Percentiles rank a stretch among this genome's conserved stretches.
These are phyloP conservation scores for Drosophila parvula DNA, from an alignment of 1,140 invertebrate species.

Conservation along the genomic window DNA sequence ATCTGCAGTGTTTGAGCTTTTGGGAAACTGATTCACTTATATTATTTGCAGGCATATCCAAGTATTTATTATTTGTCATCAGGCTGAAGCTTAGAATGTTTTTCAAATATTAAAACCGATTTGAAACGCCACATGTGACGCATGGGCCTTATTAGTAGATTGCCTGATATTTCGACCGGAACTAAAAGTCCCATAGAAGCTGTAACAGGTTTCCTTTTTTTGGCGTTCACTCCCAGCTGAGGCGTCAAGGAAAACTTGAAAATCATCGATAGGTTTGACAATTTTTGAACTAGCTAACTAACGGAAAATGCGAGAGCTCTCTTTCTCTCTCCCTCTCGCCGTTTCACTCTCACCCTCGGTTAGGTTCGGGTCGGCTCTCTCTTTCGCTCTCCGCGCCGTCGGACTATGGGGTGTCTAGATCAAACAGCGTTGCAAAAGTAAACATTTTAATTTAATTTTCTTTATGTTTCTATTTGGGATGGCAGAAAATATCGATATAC, in stretches of 20 bases:
- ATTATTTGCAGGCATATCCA: not conserved
- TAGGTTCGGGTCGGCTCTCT: conserved; percentile 14
- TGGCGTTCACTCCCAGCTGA: not conserved
- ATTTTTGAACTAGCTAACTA: conserved; percentile 22
- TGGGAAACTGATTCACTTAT: conserved; percentile 31
- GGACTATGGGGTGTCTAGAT: no score
- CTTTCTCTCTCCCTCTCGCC: conserved; percentile 10
- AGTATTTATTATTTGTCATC: not conserved
- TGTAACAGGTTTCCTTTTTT: conserved; percentile 57
- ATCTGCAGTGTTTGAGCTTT: conserved; percentile 30
- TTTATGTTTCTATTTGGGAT: no score
- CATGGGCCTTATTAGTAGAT: conserved; percentile 8
- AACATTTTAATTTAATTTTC: no score
- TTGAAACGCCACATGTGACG: conserved; percentile 19
- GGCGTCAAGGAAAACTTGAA: conserved; percentile 6
- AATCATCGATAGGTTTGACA: not conserved
- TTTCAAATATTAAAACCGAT: not conserved
- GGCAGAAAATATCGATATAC: no score
- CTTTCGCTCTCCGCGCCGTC: not conserved
- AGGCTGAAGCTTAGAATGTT: not conserved
- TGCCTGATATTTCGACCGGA: conserved; percentile 17
- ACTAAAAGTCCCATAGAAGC: conserved; percentile 13
- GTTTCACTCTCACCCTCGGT: conserved; percentile 17
- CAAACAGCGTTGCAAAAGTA: no score
- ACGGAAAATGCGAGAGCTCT: conserved; percentile 22